These are phyloP conservation scores for Heterocephalus glaber DNA, from an alignment of 2,113 vertebrate genomes.

Conservation along the genomic window DNA sequence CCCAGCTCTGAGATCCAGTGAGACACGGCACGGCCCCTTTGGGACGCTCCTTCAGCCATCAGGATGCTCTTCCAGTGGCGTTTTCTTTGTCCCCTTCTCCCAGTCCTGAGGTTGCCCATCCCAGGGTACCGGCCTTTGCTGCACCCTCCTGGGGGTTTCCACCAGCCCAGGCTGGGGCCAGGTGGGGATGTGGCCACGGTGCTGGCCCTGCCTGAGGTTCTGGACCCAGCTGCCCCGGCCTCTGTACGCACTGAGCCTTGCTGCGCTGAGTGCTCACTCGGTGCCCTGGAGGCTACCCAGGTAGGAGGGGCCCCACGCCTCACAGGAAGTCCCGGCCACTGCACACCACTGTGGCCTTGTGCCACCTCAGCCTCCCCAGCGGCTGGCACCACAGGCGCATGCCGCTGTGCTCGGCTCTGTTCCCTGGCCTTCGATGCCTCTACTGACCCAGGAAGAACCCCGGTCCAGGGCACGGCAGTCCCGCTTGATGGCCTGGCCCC, in stretches of 20 bases:
- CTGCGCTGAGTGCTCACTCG: neutral
- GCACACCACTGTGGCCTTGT: neutral
- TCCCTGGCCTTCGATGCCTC: neutral
- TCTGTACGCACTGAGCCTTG: too few relatives aligned
- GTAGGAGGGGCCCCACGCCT: rapidly evolving
- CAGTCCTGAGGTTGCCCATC: neutral
- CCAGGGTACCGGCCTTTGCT: rapidly evolving
- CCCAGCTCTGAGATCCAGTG: neutral
- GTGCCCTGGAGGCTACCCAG: neutral
- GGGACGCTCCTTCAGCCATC: neutral
- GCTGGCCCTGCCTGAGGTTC: neutral
- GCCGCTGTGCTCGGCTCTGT: neutral
- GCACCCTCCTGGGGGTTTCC: neutral
- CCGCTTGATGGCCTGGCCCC: rapidly evolving
- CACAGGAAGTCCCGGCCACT: neutral
- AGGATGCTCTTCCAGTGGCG: neutral
- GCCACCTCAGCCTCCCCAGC: neutral
- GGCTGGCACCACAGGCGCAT: neutral
- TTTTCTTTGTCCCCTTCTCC: neutral
- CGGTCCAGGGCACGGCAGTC: rapidly evolving
- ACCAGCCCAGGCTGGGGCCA: neutral
- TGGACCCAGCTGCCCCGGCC: neutral
- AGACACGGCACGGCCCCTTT: neutral
- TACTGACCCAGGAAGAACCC: neutral
- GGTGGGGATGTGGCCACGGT: neutral